These are phyloP conservation scores for Lepidocolaptes lacrymiger DNA, from an alignment of 2,797 vertebrate species.

Conservation along the genomic window DNA sequence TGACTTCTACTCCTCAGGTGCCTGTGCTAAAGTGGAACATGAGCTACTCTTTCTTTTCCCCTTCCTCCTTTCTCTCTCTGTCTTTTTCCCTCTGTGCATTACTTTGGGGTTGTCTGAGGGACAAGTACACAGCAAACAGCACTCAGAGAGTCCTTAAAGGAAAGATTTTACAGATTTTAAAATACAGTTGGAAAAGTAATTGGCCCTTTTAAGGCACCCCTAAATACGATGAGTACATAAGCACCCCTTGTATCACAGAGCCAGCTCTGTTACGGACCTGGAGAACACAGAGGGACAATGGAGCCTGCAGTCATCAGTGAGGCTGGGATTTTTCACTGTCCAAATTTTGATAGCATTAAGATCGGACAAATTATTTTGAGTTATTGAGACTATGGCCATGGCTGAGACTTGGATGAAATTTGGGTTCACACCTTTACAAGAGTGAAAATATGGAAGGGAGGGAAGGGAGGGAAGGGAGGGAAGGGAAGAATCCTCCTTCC, in stretches of 20 bases:
- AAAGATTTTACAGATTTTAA: background rate
- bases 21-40: slow-evolving; percentile 24
- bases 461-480: too few species aligned
- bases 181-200: background rate
- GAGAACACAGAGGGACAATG: background rate
- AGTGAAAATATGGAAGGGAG: background rate
- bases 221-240: background rate
- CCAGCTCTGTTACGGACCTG: background rate
- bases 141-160: background rate
- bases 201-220: background rate
- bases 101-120: background rate
- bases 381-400: background rate
- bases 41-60: background rate
- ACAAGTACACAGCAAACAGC: background rate
- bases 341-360: background rate
- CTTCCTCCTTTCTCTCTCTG: background rate
- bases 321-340: background rate
- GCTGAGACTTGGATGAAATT: background rate
- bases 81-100: background rate
- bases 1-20: slow-evolving; percentile 30
- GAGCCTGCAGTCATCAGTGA: background rate
- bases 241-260: rapidly evolving
- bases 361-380: background rate
- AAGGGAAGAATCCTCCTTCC: too few species aligned
- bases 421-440: background rate